Evolutionary conservation across 2,113 vertebrate species (phyloP), one percentile per base, ranked within the genome.

Genomic region (Mionectes macconnelli): DNA sequence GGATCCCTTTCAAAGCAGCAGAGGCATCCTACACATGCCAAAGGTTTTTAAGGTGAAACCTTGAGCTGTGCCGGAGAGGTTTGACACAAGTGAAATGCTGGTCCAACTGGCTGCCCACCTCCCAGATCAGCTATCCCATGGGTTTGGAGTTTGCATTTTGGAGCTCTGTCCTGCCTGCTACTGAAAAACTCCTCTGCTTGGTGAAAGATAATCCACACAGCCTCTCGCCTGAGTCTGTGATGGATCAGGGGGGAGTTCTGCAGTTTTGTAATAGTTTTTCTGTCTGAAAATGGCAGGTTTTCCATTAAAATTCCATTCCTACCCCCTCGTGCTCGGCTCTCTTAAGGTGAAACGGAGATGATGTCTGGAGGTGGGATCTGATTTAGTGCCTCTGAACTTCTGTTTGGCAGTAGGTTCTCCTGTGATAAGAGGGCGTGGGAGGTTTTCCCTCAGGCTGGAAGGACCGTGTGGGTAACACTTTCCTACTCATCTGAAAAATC

Each of bases 281-380:
- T 40, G 22, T 53, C 60, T 82, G 66, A 59, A 91, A 72, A 28
- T 10, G 15, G 31, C 57, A 56, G 3, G 9, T 81, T 74, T 84
- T 47, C 33, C 33, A 63, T 81, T 20, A 35, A 14, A 69, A 50
- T 55, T 73, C 74, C 5, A 2, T 60, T 87, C 33, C 33, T 55
- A 2, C 44, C 25, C 1, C 2, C 40, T 84, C 0, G 1, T 68
- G 11, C 53, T 88, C 4, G 2, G 18, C 67, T 74, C 4, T 62
- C 56, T 42, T 52, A 28, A 40, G 52, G 62, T 63, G 53, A 70
- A 92, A 33, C 31, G 39, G 33, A 60, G 45, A 18, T 69, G 6
- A 2, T 64, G 21, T 21, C 86, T 88, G 67, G 35, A 86, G 39
- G 44, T 18, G 19, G 39, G 25, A 37, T 50, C 25, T 72, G 39